Percentiles rank a stretch among this genome's conserved stretches.
These are phyloP conservation scores for Porites evermanni DNA, from an alignment of 92 coral and sea anemone species.

Conservation along the genomic window DNA sequence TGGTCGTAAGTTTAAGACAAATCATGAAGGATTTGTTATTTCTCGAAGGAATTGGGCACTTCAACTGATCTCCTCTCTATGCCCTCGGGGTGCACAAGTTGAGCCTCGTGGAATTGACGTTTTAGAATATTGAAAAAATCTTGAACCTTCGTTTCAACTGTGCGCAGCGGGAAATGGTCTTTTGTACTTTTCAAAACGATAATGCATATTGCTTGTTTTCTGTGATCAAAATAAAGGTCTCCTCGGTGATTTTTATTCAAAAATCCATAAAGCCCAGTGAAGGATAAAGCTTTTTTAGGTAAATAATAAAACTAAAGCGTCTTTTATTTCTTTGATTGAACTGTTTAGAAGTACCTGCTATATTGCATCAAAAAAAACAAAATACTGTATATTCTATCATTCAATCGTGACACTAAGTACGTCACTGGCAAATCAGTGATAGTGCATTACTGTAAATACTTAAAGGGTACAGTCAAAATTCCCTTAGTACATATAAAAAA, in stretches of 20 bases:
- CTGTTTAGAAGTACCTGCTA: not conserved
- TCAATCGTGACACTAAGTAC: too few relatives aligned
- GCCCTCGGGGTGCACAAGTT: conserved; percentile 13
- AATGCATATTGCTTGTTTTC: not conserved
- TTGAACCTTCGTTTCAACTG: not conserved
- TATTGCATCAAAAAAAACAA: not conserved
- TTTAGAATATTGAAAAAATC: conserved; percentile 2
- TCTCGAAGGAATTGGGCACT: not conserved
- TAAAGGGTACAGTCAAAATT: too few relatives aligned
- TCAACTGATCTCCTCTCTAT: not conserved
- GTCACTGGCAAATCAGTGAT: too few relatives aligned
- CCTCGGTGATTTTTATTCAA: not conserved
- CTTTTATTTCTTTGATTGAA: not conserved
- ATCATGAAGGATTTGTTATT: not conserved
- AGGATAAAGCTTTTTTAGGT: not conserved
- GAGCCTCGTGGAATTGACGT: not conserved
- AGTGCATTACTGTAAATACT: too few relatives aligned
- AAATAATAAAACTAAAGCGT: conserved; percentile 7
- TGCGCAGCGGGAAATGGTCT: conserved; percentile 22
- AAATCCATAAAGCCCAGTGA: not conserved
- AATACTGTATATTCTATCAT: too few relatives aligned
- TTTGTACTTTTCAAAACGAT: not conserved
- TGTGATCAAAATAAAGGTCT: not conserved
- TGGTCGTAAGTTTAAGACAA: not conserved
- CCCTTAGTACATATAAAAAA: too few relatives aligned